phyloP scores from a whole-genome alignment of 2,113 vertebrate species.

The Xyrauchen texanus region DNA sequence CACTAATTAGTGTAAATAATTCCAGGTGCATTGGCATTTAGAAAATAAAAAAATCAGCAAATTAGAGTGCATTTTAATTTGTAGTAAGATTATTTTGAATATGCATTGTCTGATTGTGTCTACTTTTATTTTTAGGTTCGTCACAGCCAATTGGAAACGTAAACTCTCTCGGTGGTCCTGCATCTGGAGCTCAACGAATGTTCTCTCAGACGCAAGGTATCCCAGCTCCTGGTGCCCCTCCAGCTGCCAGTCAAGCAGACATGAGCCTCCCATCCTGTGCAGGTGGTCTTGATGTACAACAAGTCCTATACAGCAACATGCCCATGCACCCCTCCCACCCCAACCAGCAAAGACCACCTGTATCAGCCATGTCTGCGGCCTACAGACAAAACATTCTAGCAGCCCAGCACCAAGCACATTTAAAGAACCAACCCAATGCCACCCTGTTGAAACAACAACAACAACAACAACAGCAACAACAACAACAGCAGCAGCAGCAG shows the following conservation, averaged over 20 bases:
- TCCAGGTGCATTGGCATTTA: too few relatives aligned
- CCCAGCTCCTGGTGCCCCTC: slow-evolving; percentile 69
- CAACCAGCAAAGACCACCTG: slow-evolving; percentile 78
- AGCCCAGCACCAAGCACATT: slow-evolving; percentile 74
- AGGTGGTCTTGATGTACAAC: slow-evolving; percentile 71
- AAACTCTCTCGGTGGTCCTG: slow-evolving; percentile 80
- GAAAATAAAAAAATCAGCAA: too few relatives aligned
- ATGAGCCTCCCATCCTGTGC: slow-evolving; percentile 81
- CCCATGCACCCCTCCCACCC: slow-evolving; percentile 72
- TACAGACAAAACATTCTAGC: slow-evolving; percentile 84
- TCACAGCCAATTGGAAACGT: slow-evolving; percentile 81
- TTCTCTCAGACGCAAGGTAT: slow-evolving; percentile 85
- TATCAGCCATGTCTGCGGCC: slow-evolving; percentile 69
- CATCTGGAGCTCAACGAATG: slow-evolving; percentile 81
- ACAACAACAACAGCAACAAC: slow-evolving; percentile 82
- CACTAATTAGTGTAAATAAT: too few relatives aligned
- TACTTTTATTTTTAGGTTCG: slow-evolving; percentile 72
- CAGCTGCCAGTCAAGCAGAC: slow-evolving; percentile 79
- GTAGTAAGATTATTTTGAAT: not conserved
- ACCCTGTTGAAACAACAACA: slow-evolving; percentile 85
- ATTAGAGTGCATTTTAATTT: not conserved
- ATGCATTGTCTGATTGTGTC: not conserved
- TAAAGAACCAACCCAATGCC: slow-evolving; percentile 81
- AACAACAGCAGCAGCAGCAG: too few relatives aligned
- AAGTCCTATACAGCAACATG: slow-evolving; percentile 79